Evolutionary conservation across 2,113 vertebrate species (phyloP), one percentile per base, ranked within the genome.

Genomic region (Columba janthina): DNA sequence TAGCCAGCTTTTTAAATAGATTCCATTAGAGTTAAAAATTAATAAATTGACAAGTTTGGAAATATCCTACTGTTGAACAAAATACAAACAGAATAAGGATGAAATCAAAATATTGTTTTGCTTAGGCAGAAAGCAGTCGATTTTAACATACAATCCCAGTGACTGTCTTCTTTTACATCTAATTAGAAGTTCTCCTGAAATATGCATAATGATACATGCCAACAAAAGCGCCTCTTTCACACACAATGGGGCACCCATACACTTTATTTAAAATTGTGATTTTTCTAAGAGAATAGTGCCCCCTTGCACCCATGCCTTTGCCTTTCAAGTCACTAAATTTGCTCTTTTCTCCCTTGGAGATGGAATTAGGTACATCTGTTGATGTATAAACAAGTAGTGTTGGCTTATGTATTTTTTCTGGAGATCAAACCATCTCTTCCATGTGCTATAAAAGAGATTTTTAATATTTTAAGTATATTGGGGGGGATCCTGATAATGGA

Each of bases 391-490:
- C 93, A 97, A 95, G 90, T 62, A 97, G n/a, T 87, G 65, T 62
- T 93, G 88, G 82, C 93, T 96, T 94, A 56, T 58, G 31, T 82
- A 95, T 66, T 69, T 58, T 87, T 88, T 32, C 91, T 88, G 53
- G 75, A 95, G 95, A 95, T 93, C 90, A 97, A 96, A 93, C 69
- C 92, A 95, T 46, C 54, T 56, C n/a, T 94, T 96, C 96, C 50
- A 77, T 90, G 86, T 96, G 91, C 70, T 96, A 89, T 44, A 90
- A 87, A 96, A 90, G 67, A 92, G 69, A 91, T 84, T 94, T 97
- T 97, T 96, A 96, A 97, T 97, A 98, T 98, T 97, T 97, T 97
- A 97, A 97, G 94, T 72, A 78, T 85, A 96, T 93, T 96, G 89
- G 70, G 95, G 94, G 77, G 91, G 97, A 94, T 93, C 29, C 85